Evolutionary conservation across 2,113 vertebrate genomes (phyloP).

Genomic region (Mixornis gularis): DNA sequence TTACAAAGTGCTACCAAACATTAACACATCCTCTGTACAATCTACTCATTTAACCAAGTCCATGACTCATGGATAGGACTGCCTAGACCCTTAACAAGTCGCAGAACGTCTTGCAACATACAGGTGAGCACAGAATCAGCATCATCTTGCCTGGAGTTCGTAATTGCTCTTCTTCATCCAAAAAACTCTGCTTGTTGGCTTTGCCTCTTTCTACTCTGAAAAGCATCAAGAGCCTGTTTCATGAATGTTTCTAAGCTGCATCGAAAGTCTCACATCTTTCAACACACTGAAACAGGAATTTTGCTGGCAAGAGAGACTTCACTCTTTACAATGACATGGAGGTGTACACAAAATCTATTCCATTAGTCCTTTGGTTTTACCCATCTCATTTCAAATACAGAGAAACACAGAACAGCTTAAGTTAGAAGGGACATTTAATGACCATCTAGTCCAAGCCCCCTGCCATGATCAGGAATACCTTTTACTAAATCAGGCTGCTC

Average conservation of each 20-base stretch:
- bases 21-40: not conserved
- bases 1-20: not conserved
- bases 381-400: not conserved
- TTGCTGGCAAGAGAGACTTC: not conserved
- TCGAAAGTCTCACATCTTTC: not conserved
- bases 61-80: not conserved
- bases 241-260: not conserved
- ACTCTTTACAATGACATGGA: not conserved
- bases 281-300: not conserved
- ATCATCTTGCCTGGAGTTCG: not conserved
- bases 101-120: not conserved
- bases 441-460: not conserved
- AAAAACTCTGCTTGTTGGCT: not conserved
- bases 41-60: not conserved
- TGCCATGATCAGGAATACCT: not conserved
- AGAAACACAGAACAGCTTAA: not conserved
- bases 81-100: not conserved
- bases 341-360: not conserved
- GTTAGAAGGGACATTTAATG: not conserved
- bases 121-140: not conserved
- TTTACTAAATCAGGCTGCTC: not conserved
- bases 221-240: not conserved
- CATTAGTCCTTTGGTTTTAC: not conserved
- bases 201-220: not conserved
- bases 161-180: not conserved